A percentile compares a stretch with the other conserved stretches of the same genome.
Evolutionary conservation across 2,797 vertebrate species (phyloP).

Genomic region (Chiropotes sagulatus): DNA sequence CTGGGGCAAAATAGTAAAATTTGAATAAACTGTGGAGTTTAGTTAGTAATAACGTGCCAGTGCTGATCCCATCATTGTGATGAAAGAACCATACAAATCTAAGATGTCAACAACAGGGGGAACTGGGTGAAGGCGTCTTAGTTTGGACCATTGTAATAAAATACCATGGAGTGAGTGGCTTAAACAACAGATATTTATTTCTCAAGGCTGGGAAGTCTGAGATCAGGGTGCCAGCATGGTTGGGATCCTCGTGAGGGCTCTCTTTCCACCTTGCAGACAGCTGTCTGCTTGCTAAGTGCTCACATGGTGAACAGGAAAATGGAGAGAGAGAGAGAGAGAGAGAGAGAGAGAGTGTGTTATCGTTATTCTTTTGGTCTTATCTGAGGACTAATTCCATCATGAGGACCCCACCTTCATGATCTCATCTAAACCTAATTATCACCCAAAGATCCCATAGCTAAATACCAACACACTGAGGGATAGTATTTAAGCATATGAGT

Average conservation of each 20-base stretch:
- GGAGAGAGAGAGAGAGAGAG: no score
- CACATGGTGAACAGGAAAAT: not conserved
- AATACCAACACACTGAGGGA: not conserved
- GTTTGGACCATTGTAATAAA: not conserved
- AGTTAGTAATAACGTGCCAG: not conserved
- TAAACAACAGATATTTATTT: not conserved
- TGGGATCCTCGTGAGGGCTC: not conserved
- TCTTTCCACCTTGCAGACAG: not conserved
- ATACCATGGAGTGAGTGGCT: not conserved
- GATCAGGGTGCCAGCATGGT: not conserved
- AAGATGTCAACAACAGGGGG: not conserved
- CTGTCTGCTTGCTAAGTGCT: not conserved
- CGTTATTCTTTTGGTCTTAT: not conserved
- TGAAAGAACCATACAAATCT: not conserved
- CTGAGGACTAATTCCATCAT: not conserved
- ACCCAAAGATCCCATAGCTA: not conserved
- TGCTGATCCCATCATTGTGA: not conserved
- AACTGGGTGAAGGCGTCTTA: not conserved
- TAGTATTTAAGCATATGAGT: not conserved
- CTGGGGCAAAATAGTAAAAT: not conserved
- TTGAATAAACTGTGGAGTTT: not conserved
- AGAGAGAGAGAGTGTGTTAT: no score
- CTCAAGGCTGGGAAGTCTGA: not conserved
- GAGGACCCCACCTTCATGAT: not conserved
- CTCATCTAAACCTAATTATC: not conserved